Evolutionary conservation across 2,888 invertebrate genomes (phyloP), one percentile per base, ranked within the genome.

Genomic region (Papilio gigon): DNA sequence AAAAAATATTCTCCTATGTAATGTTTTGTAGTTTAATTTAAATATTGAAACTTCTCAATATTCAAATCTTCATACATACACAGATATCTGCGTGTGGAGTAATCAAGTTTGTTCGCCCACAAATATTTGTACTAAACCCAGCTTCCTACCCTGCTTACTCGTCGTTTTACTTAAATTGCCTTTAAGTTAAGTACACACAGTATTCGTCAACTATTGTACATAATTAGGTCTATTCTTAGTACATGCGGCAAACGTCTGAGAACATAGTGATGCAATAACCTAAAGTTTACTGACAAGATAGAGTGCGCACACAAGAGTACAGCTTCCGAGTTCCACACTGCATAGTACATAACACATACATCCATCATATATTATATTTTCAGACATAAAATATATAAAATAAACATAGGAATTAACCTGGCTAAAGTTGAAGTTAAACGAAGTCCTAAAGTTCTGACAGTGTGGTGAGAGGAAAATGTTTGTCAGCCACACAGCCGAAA

Each of bases 211-310:
- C 5, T n/a, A 40, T 17, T 42, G 3, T 4, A 42, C 17, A n/a
- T 4, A 35, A 4, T 2, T 35, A 2, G 9, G 9, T 8, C 12
- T 53, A 53, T 30, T 53, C 30, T n/a, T 53, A 27, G 5, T 0
- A 25, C 27, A 8, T 27, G 3, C 25, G n/a, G 2, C 2, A 30
- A n/a, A 30, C 0, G 30, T 9, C 27, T 56, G 30, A 27, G 17
- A 56, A 30, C 9, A 56, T n/a, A 27, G 53, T 56, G 30, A 56
- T 56, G 53, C 30, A 56, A 56, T 14, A 2, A 27, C 53, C 17
- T 50, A 14, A 50, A 27, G 53, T 56, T 56, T 30, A 25, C 53
- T 17, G 8, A 30, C 30, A n/a, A 56, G 53, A 56, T 56, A 56
- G 30, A 56, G 30, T 56, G 14, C 9, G n/a, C 53, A 56, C 30